Base-by-base conservation (phyloP, 2,113 vertebrate species). In the Equus quagga region DNA sequence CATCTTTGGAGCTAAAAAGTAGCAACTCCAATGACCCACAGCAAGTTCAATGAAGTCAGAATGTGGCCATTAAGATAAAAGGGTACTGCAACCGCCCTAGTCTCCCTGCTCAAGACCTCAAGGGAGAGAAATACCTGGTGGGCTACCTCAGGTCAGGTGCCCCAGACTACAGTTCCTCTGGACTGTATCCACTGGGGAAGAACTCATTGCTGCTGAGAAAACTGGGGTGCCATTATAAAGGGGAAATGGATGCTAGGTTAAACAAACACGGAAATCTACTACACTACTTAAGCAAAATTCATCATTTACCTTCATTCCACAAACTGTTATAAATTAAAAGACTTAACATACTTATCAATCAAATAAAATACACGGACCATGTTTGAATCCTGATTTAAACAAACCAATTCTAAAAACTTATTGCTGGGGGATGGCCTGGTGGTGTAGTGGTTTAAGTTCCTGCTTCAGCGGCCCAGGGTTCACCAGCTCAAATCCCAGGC, bases 331-430 rank as follows among this genome's bases (percentile, higher is more conserved):
- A 91, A 83, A 83, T 65, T 58, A 80, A 88, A 54, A 78, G 56
- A 82, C 6, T 81, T 89, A 86, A 86, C 33, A 56, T 31, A 91
- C 1, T 84, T 41, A 78, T 2, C 81, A 80, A 86, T 28, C 49
- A 81, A 95, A 91, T 69, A 70, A 91, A 88, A 89, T 8, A 21
- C 8, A 65, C 0, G 5, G 23, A 84, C n/a, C 11, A 14, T 88
- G 13, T 73, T 49, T 51, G 56, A 96, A 80, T 75, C 4, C 15
- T 46, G 41, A 67, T n/a, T 69, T 60, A 85, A 94, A 62, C 10
- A 79, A 82, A 8, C 46, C 41, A 93, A 84, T 62, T 58, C 88
- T 91, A 54, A 91, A 88, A 89, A 70, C 58, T 91, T 73, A 79
- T 41, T 41, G 36, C 36, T 41, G 36, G 36, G 36, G 36, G 36